Evolutionary conservation across 2,797 vertebrate species (phyloP), one percentile per base, ranked within the genome.

Genomic region (Molossus alvarezi): DNA sequence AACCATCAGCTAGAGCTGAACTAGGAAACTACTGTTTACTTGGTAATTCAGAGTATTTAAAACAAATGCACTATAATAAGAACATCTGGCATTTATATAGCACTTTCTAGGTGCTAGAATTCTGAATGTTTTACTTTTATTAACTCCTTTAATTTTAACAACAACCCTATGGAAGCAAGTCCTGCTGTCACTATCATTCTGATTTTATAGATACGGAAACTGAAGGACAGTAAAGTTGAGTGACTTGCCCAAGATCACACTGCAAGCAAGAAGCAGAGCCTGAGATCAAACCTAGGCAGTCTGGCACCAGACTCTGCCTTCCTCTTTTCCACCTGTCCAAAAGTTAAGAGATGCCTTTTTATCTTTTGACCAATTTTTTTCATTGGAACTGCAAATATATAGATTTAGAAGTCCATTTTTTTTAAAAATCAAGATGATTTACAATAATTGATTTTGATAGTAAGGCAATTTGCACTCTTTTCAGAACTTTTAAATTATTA

Each of bases 391-490:
- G 33, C 60, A 96, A 95, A 86, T 29, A 45, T 33, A 2, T 55
- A 95, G 53, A 75, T 64, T 51, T 88, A 27, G 55, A 76, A 88
- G 80, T 79, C 69, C 73, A 33, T 81, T 76, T 95, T 64, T 71
- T 95, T 92, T 88, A n/a, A n/a, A 25, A 83, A 83, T 88, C 27
- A 87, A 75, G 94, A 57, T 64, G 73, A 76, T 27, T 87, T 37
- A 62, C 8, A 80, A n/a, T 71, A 82, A 77, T 55, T 83, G 14
- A 90, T 83, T 83, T 41, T 83, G 27, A 79, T 17, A 57, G 15
- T 73, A 79, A 62, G 72, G 60, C 10, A 41, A 80, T 71, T 57
- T 67, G 6, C 0, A 48, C 29, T 67, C 67, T 73, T 93, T 73
- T 77, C 17, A 64, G 2, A 45, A 41, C 37, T 58, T 97, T 88